phyloP scores from a whole-genome alignment of 2,797 vertebrate species.

The Podarcis siculus region DNA sequence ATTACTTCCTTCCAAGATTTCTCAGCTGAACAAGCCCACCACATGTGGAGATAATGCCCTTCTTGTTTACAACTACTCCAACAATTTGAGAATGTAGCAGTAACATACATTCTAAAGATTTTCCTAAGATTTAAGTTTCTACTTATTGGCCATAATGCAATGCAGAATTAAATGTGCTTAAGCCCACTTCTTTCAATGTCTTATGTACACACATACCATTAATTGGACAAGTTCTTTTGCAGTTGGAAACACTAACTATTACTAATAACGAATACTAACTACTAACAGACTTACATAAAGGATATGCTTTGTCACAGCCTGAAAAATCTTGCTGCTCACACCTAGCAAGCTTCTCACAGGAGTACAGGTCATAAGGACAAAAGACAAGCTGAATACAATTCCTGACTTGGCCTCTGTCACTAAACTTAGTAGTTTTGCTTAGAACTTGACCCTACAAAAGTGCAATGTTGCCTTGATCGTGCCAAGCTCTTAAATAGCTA shows the following conservation, averaged over 20 bases:
- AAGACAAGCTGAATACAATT: conserved; percentile 46
- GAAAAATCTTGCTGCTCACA: conserved; percentile 42
- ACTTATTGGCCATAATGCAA: neutral
- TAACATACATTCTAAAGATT: neutral
- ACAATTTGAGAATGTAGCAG: neutral
- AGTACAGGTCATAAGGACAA: rapidly evolving
- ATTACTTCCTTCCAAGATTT: conserved; percentile 1
- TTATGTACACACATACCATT: neutral
- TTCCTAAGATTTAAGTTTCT: neutral
- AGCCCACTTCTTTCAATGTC: neutral
- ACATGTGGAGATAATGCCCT: conserved; percentile 18
- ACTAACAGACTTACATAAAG: neutral
- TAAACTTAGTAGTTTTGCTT: neutral
- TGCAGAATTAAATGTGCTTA: neutral
- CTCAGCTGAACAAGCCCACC: neutral
- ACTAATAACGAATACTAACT: too few relatives aligned
- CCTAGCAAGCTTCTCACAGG: conserved; percentile 29
- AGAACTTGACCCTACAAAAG: neutral
- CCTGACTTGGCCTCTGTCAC: conserved; percentile 14
- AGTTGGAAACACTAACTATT: neutral
- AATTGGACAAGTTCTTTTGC: neutral
- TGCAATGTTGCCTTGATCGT: neutral
- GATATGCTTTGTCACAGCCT: conserved; percentile 47
- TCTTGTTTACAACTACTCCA: neutral
- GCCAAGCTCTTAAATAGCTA: neutral